phyloP scores from a whole-genome alignment of 2,113 vertebrate species.

The Tauraco erythrolophus region DNA sequence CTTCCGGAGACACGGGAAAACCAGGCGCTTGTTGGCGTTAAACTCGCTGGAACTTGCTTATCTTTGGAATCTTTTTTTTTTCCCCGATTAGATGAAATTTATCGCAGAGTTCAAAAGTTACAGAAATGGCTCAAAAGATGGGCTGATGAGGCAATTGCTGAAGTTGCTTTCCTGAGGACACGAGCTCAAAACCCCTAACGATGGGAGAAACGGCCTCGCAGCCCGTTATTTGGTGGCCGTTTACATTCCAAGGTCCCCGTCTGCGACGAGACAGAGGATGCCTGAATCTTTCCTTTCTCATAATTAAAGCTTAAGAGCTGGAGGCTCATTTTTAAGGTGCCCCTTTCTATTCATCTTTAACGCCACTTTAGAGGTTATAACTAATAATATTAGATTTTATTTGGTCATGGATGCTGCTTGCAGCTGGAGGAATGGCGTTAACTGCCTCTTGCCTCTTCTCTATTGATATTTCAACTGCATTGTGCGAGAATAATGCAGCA shows the following conservation, averaged over 20 bases:
- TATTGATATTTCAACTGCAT: constrained; percentile 8
- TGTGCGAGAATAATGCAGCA: neutral
- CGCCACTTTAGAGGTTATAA: neutral
- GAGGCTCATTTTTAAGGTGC: neutral
- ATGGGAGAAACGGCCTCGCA: neutral
- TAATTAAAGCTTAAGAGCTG: constrained; percentile 12
- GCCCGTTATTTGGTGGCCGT: neutral
- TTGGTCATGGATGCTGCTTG: neutral
- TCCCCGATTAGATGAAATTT: neutral
- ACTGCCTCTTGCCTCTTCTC: neutral
- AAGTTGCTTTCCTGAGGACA: neutral
- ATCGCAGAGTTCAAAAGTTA: neutral
- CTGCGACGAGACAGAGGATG: neutral
- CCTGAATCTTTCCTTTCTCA: neutral
- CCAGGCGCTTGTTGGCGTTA: neutral
- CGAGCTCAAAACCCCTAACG: neutral
- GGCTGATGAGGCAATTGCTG: neutral
- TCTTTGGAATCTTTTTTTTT: neutral
- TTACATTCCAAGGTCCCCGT: neutral
- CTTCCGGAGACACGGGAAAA: neutral
- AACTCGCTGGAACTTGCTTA: neutral
- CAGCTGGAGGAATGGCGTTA: neutral
- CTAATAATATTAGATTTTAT: constrained; percentile 5
- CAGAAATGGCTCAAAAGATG: neutral
- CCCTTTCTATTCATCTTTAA: neutral